Base-by-base conservation (phyloP, 2,113 vertebrate genomes). In the Hymenochirus boettgeri region DNA sequence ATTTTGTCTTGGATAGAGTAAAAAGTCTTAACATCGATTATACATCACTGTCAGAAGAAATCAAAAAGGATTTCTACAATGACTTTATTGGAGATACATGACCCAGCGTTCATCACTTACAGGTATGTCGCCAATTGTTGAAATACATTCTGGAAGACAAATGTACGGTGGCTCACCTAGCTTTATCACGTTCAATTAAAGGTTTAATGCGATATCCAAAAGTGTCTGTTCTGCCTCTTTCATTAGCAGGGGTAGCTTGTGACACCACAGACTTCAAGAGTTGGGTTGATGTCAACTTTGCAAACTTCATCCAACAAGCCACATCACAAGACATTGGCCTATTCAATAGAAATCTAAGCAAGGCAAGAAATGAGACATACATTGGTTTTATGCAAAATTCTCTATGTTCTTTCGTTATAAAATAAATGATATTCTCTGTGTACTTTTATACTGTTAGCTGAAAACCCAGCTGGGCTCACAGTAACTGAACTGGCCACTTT, bases 161-260 rank as follows among this genome's bases (percentile, higher is more conserved):
- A 31, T 4, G 5, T 10, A 4, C 10, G 4, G 5, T 31, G 4
- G 4, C 29, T 31, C 10, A 31, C 4, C n/a, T n/a, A 31, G 10
- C 10, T 31, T 10, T 31, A 39, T 11, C 35, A 39, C 35, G 13
- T 58, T 11, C 5, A 5, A 39, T 42, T 13, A n/a, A 42, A 5
- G 17, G 13, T 17, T 7, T 33, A 12, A 4, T n/a, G 50, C 5
- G 37, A 42, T 17, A n/a, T 42, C 31, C 31, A 4, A 17, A 17
- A 2, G 13, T 2, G 5, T n/a, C 2, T 2, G 2, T 42, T n/a
- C 13, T 39, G 5, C n/a, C 12, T 2, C 31, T 42, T 42, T 17
- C 2, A 17, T n/a, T 42, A 11, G 4, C 33, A 72, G 73, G 57
- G 19, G 52, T 63, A 17, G 66, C 48, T 21, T 74, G 66, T 4